Evolutionary conservation across 2,888 invertebrate genomes (phyloP), one percentile per base, ranked within the genome.

Genomic region (Urechis unicinctus): DNA sequence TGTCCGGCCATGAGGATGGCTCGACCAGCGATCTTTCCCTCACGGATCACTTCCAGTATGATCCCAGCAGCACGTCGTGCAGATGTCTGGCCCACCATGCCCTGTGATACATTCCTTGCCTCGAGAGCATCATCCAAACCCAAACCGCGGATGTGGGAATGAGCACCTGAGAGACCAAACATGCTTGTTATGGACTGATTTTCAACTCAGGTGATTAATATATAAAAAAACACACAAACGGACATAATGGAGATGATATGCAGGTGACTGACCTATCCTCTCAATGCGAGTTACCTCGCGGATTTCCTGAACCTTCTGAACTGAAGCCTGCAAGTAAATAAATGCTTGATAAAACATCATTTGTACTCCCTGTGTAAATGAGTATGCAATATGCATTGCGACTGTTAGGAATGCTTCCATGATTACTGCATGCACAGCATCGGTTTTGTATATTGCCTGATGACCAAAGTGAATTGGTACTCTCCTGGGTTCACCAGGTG

Each of bases 81-180:
- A 70, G 88, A 85, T 62, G 88, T 83, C 79, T 83, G 83, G 0
- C 96, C 96, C 53, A 97, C 96, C 94, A 97, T 93, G 50, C 96
- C 96, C 81, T 97, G 95, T 0, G 94, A 94, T 3, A 86, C 83
- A 83, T 86, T 85, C 66, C 93, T 83, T 0, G 97, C 91, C 76
- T 97, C 95, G 64, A 97, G 81, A 30, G 89, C 88, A 81, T 97
- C 95, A 80, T 95, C 89, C 41, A 99, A 82, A 13, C 98, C 98
- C 3, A 98, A 81, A 0, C 98, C 98, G 64, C 96, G 84, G 58
- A 99, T 97, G 73, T 98, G 98, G 0, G 98, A 98, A 81, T 99
- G 98, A 0, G 97, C 96, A 2, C 97, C 81, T 73, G 69, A 9
- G 13, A 17, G 21, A 42, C 22, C 17, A 2, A n/a, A 26, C 25